Base-by-base conservation (phyloP, 2,113 vertebrate species). In the Anguilla rostrata region DNA sequence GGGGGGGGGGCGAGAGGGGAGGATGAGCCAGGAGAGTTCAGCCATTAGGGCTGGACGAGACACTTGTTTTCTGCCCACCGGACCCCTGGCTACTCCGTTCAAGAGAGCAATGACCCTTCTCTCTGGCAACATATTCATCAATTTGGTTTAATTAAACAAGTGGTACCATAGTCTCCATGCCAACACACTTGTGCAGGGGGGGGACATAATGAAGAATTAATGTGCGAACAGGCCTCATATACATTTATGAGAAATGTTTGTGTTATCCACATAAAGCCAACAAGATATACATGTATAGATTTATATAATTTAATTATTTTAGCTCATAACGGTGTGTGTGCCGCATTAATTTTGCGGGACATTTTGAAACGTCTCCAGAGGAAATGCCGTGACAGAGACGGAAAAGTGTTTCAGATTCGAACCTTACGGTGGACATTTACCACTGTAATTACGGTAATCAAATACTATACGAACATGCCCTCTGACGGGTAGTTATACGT, bases 1-100 rank as follows among this genome's bases (percentile, higher is more conserved):
- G 85, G 81, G 86, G 71, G 87, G 86, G 80, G 86, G 89, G 90
- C 88, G 87, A 90, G 86, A 34, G 34, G 34, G 34, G 34, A 34
- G 34, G 34, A 34, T 34, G 34, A 34, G 34, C 85, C 90, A 90
- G 90, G 90, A 86, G 53, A 82, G 82, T 78, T 49, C 86, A 78
- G 85, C 78, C 81, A 57, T 49, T 75, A 34, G 71, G 22, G 63
- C 26, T 71, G 63, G 63, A 71, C 26, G 26, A 71, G 63, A 71
- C 22, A 71, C 22, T 71, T 22, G 20, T 20, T n/a, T n/a, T 71
- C 9, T 9, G 6, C 22, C n/a, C 71, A 29, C 71, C 11, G 71
- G 71, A 75, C 26, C 71, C 71, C n/a, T 75, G 71, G 22, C n/a
- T n/a, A 11, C 71, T n/a, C 20, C 4, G 71, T 12, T 75, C 71